Percentiles rank a stretch among this genome's conserved stretches.
Conservation (phyloP, 2,888 invertebrate genomes). For the Tromatobia lineatoria region DNA sequence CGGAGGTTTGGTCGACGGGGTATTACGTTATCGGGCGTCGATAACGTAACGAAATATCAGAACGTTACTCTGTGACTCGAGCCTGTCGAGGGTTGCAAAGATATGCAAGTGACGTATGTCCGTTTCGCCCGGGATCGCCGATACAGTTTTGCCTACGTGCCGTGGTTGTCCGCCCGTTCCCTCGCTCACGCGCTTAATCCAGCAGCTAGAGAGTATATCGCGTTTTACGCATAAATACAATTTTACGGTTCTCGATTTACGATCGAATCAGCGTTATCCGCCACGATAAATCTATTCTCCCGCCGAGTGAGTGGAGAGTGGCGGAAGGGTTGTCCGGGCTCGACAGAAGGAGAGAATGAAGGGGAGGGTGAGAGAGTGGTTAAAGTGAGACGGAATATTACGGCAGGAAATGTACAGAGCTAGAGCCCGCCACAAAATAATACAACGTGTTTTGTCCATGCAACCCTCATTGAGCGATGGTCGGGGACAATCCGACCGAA, state of each 20-base stretch:
- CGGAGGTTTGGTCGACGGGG: constrained; percentile 48
- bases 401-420: constrained; percentile 54
- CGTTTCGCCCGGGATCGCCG: constrained; percentile 44
- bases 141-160: constrained; percentile 19
- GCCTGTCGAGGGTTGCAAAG: constrained; percentile 64
- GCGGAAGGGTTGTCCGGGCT: constrained; percentile 56
- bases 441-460: constrained; percentile 58
- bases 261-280: constrained; percentile 72
- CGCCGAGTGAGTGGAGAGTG: constrained; percentile 63
- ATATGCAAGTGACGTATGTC: constrained; percentile 71
- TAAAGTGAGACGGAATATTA: constrained; percentile 37
- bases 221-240: constrained; percentile 65
- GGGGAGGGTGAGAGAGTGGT: constrained; percentile 18
- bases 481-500: constrained; percentile 61
- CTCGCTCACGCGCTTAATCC: constrained; percentile 8
- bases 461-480: constrained; percentile 53
- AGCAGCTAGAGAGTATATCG: constrained; percentile 26
- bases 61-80: constrained; percentile 65
- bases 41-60: constrained; percentile 66
- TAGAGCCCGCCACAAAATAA: constrained; percentile 29
- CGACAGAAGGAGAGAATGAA: constrained; percentile 45
- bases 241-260: constrained; percentile 70
- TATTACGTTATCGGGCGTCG: constrained; percentile 63
- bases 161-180: constrained; percentile 12
- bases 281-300: constrained; percentile 70